A percentile compares a stretch with the other conserved stretches of the same genome.
Conservation (phyloP, 1,140 invertebrate species). For the Platyura marginata region DNA sequence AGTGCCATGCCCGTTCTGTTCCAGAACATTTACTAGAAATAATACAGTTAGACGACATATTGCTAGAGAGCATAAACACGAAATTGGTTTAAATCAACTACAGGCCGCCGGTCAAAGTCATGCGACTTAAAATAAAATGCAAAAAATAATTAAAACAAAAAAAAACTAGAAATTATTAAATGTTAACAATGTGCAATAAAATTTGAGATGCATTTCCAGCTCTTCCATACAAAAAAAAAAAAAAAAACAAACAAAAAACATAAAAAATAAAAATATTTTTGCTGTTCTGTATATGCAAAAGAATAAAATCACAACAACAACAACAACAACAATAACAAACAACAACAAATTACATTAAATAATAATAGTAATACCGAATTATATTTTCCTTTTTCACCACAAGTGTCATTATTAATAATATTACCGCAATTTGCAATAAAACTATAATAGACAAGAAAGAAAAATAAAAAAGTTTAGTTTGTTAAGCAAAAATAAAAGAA, state of each 20-base stretch:
- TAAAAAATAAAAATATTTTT: constrained; percentile 5
- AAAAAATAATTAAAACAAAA: constrained; percentile 3
- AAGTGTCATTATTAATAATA: constrained; percentile 7
- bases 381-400: constrained; percentile 4
- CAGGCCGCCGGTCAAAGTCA: constrained; percentile 32
- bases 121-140: constrained; percentile 24
- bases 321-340: no score
- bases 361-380: constrained; percentile 1
- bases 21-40: constrained; percentile 79
- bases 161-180: not conserved
- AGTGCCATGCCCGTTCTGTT: constrained; percentile 71
- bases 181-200: constrained; percentile 7
- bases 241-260: constrained; percentile 5
- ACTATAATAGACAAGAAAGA: not conserved
- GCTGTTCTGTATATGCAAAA: not conserved
- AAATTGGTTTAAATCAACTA: constrained; percentile 41
- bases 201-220: constrained; percentile 25
- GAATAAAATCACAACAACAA: constrained; percentile 2
- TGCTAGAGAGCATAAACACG: constrained; percentile 66
- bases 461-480: constrained; percentile 8
- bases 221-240: constrained; percentile 9
- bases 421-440: not conserved
- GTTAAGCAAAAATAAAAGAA: constrained; percentile 14
- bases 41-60: constrained; percentile 78
- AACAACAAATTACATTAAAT: no score